A percentile compares a stretch with the other conserved stretches of the same genome.
phyloP scores from a whole-genome alignment of 2,888 invertebrate species.

The Heliothis peltigera region DNA sequence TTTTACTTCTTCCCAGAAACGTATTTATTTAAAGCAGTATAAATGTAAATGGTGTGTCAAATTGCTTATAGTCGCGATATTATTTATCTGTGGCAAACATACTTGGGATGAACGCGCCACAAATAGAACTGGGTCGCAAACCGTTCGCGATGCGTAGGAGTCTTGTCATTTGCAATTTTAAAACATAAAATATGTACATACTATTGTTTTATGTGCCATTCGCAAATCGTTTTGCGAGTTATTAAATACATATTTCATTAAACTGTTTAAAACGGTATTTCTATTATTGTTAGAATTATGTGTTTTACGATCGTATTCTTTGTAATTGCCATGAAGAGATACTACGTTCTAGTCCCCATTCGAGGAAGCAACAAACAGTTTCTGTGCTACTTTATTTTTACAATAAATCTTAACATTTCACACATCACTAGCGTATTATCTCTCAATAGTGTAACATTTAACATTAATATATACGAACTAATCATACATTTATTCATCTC shows the following conservation, averaged over 20 bases:
- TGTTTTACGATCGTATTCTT: background rate
- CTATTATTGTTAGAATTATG: background rate
- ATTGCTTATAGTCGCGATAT: constrained; percentile 27
- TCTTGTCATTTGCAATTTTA: constrained; percentile 58
- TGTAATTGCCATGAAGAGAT: no score
- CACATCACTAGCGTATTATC: no score
- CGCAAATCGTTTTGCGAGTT: constrained; percentile 47
- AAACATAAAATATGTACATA: constrained; percentile 46
- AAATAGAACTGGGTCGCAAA: constrained; percentile 73
- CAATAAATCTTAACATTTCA: no score
- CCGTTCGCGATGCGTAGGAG: constrained; percentile 65
- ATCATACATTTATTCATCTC: no score
- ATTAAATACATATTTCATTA: constrained; percentile 32
- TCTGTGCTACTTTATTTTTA: no score
- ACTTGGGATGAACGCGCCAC: constrained; percentile 39
- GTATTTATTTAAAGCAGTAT: background rate
- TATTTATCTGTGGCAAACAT: constrained; percentile 43
- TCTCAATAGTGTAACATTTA: no score
- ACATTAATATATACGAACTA: no score
- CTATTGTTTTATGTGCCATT: constrained; percentile 35
- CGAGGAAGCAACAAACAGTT: no score
- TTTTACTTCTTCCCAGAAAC: no score
- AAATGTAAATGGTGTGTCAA: background rate
- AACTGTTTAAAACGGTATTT: constrained; percentile 1
- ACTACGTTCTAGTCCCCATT: no score